Evolutionary conservation across 1,140 invertebrate genomes (phyloP), one percentile per base, ranked within the genome.

Genomic region (Tetragonula clypearis): DNA sequence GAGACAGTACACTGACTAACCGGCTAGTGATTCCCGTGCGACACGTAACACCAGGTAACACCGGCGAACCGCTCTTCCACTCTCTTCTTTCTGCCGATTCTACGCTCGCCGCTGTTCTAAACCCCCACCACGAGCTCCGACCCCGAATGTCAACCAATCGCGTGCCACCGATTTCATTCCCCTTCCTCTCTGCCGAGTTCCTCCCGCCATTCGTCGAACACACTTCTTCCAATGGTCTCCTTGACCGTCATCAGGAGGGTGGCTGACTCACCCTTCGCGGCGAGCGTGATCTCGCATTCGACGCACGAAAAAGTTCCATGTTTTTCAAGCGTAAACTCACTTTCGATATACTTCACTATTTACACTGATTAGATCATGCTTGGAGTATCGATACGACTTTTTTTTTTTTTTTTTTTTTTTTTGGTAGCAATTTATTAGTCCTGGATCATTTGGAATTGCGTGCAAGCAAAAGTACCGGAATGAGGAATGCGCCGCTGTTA

Each of bases 11-110:
- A 91, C 90, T 90, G 90, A 91, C 82, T 83, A 79, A 80, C 77
- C 78, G 76, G 89, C 82, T 85, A 78, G 82, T 72, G 80, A 82
- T 90, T 90, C 86, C 85, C 85, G 41, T 49, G 73, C 53, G 62
- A 80, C 72, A 86, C 80, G 89, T 87, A 90, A 90, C 82, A 90
- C 79, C 88, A 90, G 86, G 88, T 90, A 90, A 83, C 77, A 86
- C 79, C 82, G 69, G 69, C 74, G 58, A 87, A 65, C 77, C 66
- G 84, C 82, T 74, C 85, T 78, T 65, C 78, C 60, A 79, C 66
- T 80, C 66, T 80, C 68, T 81, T 75, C 55, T 73, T 62, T 62
- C 84, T 71, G 71, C 62, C 69, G 62, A 56, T 74, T 69, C 76
- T n/a, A 74, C 68, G 41, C 35, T 65, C 21, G 5, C 23, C 41